Evolutionary conservation across 92 coral and sea anemone genomes (phyloP).

Genomic region (Plumapathes pennacea): DNA sequence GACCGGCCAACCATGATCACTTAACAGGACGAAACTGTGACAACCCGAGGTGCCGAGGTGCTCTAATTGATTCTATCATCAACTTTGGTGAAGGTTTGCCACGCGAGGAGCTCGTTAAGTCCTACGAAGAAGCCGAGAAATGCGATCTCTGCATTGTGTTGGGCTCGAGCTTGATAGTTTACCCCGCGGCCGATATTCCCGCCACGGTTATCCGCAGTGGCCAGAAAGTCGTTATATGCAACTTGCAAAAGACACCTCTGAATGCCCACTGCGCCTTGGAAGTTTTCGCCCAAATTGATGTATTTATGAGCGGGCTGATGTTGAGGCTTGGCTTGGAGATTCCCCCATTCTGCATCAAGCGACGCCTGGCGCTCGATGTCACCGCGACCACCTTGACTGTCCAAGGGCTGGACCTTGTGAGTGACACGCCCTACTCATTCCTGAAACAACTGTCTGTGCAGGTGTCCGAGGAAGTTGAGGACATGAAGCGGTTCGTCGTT

Average conservation of each 20-base stretch:
- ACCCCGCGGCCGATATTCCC: conserved; percentile 61
- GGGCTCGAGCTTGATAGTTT: conserved; percentile 59
- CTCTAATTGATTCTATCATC: conserved; percentile 55
- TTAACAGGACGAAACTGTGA: conserved; percentile 62
- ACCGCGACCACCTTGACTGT: conserved; percentile 38
- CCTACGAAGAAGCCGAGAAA: conserved; percentile 30
- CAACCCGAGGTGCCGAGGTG: conserved; percentile 47
- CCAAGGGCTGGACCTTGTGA: conserved; percentile 63
- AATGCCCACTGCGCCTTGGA: conserved; percentile 43
- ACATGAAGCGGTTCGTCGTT: conserved; percentile 21
- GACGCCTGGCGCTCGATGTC: conserved; percentile 62
- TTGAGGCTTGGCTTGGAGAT: conserved; percentile 40
- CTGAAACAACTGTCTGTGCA: conserved; percentile 49
- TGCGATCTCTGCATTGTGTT: conserved; percentile 48
- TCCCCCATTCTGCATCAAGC: conserved; percentile 52
- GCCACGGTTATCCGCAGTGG: conserved; percentile 38
- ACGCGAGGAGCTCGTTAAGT: conserved; percentile 38
- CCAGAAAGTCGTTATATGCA: conserved; percentile 54
- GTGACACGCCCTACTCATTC: conserved; percentile 66
- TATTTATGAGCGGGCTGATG: conserved; percentile 41
- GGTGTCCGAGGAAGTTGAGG: conserved; percentile 34
- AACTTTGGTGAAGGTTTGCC: conserved; percentile 72
- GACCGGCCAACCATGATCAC: conserved; percentile 54
- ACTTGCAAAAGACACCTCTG: conserved; percentile 60
- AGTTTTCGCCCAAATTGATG: conserved; percentile 48